Evolutionary conservation across 2,797 vertebrate genomes (phyloP), one percentile per base, ranked within the genome.

Genomic region (Takifugu ocellatus): DNA sequence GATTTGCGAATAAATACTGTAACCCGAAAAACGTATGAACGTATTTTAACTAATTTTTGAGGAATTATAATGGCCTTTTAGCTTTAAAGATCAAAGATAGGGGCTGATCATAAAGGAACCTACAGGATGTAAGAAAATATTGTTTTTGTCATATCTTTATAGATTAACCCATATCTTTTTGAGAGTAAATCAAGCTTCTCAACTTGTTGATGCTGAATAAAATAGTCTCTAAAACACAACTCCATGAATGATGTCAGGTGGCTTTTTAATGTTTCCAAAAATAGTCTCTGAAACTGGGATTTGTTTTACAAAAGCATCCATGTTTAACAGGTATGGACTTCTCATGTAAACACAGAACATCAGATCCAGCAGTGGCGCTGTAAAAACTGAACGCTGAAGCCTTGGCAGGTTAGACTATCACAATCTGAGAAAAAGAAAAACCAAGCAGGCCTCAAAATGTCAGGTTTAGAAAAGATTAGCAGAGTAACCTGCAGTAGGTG

Each of bases 211-310:
- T 46, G 9, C n/a, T 11, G 11, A 70, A 48, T 39, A 0, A 33
- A 16, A 1, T 31, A 1, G 33, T 39, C 12, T 55, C 6, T 59
- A 59, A 70, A 58, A 70, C 8, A 55, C 10, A 55, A 36, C 3
- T 25, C 65, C 17, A 66, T 46, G 78, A 64, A 29, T 83, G 76
- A 87, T 85, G 87, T 83, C 83, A 87, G 83, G 75, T 79, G 82
- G 81, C 72, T 81, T 83, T 89, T 88, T 89, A 86, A 87, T 89
- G 84, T 87, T 87, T 87, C 79, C 77, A 89, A 90, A 90, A 89
- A 89, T 88, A 88, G 84, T 87, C 81, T 88, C 86, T 90, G 79
- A 83, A 88, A 87, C 63, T 75, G 81, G 78, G 85, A 84, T 79
- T 85, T 76, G 84, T 82, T 89, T 87, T 88, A 89, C 85, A 90